Conservation (phyloP, 2,797 vertebrate species). For the Anguilla anguilla region DNA sequence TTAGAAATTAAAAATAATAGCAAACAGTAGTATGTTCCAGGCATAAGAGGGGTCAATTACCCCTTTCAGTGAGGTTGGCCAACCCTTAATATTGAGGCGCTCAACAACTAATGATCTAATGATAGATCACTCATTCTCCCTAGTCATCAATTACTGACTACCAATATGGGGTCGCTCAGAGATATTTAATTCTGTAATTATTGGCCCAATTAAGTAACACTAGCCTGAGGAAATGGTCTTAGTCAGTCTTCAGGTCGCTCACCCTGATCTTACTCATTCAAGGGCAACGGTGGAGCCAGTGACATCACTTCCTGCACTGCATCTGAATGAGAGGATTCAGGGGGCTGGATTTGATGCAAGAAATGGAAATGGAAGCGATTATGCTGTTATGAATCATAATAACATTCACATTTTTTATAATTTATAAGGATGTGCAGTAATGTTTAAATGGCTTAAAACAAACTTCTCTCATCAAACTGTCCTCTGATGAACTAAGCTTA, state of each 20-base stretch:
- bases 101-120: conserved; percentile 6
- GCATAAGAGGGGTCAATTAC: conserved; percentile 5
- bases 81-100: not conserved
- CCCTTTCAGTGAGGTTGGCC: not conserved
- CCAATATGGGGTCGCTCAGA: not conserved
- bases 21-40: not conserved
- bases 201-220: conserved; percentile 15
- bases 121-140: conserved; percentile 1
- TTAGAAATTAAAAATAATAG: not conserved
- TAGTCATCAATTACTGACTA: conserved; percentile 6
- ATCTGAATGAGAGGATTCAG: not conserved
- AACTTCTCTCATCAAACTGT: not conserved
- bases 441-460: not conserved
- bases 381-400: not conserved
- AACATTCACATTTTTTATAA: not conserved
- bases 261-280: not conserved
- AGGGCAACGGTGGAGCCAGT: not conserved
- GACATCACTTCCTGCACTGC: not conserved
- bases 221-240: not conserved
- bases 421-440: not conserved
- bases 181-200: not conserved
- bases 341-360: not conserved
- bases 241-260: not conserved
- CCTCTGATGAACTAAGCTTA: not conserved
- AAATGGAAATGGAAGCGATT: not conserved